Evolutionary conservation across 2,113 vertebrate species (phyloP).

Genomic region (Odobenus rosmarus): DNA sequence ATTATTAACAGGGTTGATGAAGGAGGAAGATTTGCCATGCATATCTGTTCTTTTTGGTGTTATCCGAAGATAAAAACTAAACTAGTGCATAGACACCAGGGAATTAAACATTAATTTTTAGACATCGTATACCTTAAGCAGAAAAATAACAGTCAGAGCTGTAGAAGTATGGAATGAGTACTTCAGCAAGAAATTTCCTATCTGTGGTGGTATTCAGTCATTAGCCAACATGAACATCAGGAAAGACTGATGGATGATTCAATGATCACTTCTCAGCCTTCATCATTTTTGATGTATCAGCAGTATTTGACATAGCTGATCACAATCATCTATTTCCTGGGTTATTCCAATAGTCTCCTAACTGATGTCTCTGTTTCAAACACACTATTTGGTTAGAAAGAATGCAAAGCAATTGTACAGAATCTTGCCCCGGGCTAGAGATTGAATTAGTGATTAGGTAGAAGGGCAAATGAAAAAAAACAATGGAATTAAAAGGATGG

Average conservation of each 20-base stretch:
- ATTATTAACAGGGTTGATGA: neutral
- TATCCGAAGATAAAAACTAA: neutral
- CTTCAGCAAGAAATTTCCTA: neutral
- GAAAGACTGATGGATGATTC: neutral
- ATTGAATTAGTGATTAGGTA: neutral
- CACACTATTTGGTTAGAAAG: neutral
- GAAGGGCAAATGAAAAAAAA: neutral
- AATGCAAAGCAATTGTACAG: neutral
- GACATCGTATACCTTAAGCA: neutral
- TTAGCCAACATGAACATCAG: neutral
- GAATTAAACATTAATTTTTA: neutral
- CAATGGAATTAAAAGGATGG: neutral
- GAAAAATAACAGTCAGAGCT: neutral
- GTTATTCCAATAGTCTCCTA: neutral
- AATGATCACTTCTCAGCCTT: neutral
- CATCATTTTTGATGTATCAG: neutral
- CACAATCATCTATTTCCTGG: neutral
- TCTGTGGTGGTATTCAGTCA: neutral
- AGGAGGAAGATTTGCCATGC: neutral
- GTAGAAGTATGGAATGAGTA: neutral
- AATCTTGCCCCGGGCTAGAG: neutral
- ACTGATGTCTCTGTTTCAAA: neutral
- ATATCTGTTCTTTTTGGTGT: neutral
- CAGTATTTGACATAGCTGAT: neutral
- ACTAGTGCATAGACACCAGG: neutral